phyloP scores from a whole-genome alignment of 37 sponge, comb jelly and placozoan species.

The Lycopodina hypogea region DNA sequence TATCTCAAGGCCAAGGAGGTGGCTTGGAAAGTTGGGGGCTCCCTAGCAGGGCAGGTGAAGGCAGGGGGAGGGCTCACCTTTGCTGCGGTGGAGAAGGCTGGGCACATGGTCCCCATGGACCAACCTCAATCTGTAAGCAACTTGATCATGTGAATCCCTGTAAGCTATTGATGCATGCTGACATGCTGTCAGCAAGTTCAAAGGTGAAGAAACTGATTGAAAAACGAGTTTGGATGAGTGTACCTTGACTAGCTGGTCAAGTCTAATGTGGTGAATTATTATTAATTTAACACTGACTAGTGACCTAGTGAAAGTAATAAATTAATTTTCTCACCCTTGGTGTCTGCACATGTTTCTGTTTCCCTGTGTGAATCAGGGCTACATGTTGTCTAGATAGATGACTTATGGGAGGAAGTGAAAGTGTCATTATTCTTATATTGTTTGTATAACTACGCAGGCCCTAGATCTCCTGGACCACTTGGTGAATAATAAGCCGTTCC shows the following conservation, averaged over 20 bases:
- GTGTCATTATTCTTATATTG: not conserved
- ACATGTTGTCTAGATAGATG: too few species aligned
- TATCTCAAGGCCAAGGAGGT: constrained; percentile 21
- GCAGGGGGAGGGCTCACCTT: constrained; percentile 58
- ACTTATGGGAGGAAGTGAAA: not conserved
- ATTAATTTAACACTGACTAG: too few species aligned
- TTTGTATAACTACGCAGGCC: constrained; percentile 12
- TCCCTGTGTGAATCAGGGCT: too few species aligned
- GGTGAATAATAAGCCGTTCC: constrained; percentile 44
- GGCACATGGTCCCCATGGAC: constrained; percentile 90
- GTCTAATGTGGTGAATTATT: too few species aligned
- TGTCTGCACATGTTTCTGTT: too few species aligned
- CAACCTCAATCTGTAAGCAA: constrained; percentile 74
- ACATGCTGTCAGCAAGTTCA: too few species aligned
- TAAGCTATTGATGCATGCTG: too few species aligned
- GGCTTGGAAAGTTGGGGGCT: constrained; percentile 37
- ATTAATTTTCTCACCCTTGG: too few species aligned
- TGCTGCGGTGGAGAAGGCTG: constrained; percentile 66
- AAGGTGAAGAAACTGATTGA: too few species aligned
- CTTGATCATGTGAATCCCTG: not conserved
- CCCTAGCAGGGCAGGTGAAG: constrained; percentile 49
- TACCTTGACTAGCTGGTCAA: too few species aligned
- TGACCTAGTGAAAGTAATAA: too few species aligned
- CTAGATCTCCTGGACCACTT: constrained; percentile 42
- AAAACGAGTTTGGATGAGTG: too few species aligned